phyloP scores from a whole-genome alignment of 2,113 vertebrate species.

The Taxidea taxus region DNA sequence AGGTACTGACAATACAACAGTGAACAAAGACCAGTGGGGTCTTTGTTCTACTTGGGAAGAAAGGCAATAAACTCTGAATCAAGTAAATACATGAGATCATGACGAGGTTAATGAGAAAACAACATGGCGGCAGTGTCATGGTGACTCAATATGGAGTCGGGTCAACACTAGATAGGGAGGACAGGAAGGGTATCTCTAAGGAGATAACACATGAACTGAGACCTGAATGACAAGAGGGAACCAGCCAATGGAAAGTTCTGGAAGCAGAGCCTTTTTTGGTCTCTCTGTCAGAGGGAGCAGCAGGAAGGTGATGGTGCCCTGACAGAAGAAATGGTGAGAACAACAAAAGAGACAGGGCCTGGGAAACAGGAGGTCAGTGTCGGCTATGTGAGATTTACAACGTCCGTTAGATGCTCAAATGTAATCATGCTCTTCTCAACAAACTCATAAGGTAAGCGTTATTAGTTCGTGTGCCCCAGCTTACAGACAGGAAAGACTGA shows the following conservation, averaged over 20 bases:
- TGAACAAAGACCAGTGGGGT: not conserved
- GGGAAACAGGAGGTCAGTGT: not conserved
- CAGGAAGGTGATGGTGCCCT: not conserved
- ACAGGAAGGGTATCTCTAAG: not conserved
- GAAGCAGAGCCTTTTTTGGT: not conserved
- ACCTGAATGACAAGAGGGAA: not conserved
- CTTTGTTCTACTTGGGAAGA: not conserved
- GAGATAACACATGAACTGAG: not conserved
- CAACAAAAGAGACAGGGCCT: no score
- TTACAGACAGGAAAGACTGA: not conserved
- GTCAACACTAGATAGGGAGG: not conserved
- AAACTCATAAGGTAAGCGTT: not conserved
- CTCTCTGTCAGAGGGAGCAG: not conserved
- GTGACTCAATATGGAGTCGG: not conserved
- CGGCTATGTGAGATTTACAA: accelerated
- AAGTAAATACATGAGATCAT: accelerated
- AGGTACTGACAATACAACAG: no score
- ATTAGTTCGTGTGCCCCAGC: not conserved
- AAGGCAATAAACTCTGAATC: not conserved
- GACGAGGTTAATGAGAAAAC: not conserved
- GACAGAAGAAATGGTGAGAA: not conserved
- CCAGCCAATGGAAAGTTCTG: not conserved
- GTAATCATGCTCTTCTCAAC: not conserved
- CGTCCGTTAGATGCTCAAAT: not conserved
- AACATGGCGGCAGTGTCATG: accelerated